These are phyloP conservation scores for Sus cebifrons DNA, from an alignment of 2,797 vertebrate genomes.

Conservation along the genomic window DNA sequence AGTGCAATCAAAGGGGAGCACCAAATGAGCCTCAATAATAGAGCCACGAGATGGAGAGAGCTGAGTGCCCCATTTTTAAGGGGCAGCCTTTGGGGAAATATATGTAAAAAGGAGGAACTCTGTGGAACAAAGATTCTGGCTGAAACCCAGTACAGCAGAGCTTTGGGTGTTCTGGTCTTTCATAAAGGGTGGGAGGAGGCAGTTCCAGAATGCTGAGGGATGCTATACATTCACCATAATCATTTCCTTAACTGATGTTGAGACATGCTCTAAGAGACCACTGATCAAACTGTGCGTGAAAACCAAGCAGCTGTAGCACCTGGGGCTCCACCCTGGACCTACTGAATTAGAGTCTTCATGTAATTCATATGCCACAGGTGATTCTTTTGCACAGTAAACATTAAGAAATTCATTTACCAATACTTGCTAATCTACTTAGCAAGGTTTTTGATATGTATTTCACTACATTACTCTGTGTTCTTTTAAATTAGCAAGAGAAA, in stretches of 20 bases:
- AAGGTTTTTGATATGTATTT: neutral
- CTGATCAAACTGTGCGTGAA: accelerated
- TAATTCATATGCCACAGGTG: neutral
- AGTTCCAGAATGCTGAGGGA: too few species aligned
- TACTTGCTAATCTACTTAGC: too few species aligned
- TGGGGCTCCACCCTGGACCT: neutral
- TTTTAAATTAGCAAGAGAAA: neutral
- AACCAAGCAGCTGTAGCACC: accelerated
- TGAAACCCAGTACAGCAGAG: too few species aligned
- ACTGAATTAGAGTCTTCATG: neutral
- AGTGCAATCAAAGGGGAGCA: neutral
- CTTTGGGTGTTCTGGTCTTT: accelerated
- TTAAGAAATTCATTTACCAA: neutral
- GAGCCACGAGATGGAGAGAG: neutral
- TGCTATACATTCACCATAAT: accelerated
- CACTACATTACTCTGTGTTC: too few species aligned
- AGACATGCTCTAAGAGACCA: neutral
- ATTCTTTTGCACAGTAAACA: too few species aligned
- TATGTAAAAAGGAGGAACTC: neutral
- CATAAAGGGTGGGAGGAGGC: too few species aligned
- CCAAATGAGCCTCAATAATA: neutral
- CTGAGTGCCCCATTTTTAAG: neutral
- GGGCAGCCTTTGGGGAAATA: too few species aligned
- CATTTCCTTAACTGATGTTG: accelerated
- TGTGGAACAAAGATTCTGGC: neutral